Evolutionary conservation across 2,888 invertebrate species (phyloP).

Genomic region (Pheosia gnoma): DNA sequence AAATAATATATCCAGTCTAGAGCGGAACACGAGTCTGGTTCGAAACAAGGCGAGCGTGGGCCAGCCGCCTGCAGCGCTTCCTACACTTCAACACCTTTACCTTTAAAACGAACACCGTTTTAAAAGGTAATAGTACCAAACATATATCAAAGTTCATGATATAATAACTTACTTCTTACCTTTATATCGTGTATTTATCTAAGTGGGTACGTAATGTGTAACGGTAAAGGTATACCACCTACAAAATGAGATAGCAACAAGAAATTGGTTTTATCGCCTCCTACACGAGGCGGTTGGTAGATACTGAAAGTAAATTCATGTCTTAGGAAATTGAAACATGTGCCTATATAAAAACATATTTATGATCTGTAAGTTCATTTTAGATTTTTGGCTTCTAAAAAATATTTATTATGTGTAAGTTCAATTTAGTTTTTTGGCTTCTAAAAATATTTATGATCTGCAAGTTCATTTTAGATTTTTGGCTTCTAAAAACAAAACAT

Average conservation of each 20-base stretch:
- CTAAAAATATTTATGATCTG: neutral
- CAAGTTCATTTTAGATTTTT: too few relatives aligned
- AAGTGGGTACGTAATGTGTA: too few relatives aligned
- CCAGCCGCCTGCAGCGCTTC: constrained; percentile 10
- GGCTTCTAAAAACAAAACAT: too few relatives aligned
- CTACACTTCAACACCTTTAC: constrained; percentile 8
- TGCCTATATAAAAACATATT: constrained; percentile 1
- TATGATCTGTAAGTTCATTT: too few relatives aligned
- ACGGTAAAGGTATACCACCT: constrained; percentile 7
- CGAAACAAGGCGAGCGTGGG: constrained; percentile 8
- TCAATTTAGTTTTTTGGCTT: neutral
- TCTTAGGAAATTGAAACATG: constrained; percentile 29
- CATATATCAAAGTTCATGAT: constrained; percentile 8
- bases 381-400: too few relatives aligned
- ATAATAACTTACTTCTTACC: too few relatives aligned
- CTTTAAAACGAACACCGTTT: constrained; percentile 3
- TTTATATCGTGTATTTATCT: neutral
- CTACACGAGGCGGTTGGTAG: constrained; percentile 10
- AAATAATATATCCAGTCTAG: neutral
- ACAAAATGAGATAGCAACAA: constrained; percentile 13
- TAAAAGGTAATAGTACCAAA: constrained; percentile 1
- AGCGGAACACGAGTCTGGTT: constrained; percentile 7
- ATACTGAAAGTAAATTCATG: constrained; percentile 17
- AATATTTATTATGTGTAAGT: too few relatives aligned
- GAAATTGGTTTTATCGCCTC: constrained; percentile 28